These are phyloP conservation scores for Drosophila murphyi DNA, from an alignment of 1,140 invertebrate genomes.

Conservation along the genomic window DNA sequence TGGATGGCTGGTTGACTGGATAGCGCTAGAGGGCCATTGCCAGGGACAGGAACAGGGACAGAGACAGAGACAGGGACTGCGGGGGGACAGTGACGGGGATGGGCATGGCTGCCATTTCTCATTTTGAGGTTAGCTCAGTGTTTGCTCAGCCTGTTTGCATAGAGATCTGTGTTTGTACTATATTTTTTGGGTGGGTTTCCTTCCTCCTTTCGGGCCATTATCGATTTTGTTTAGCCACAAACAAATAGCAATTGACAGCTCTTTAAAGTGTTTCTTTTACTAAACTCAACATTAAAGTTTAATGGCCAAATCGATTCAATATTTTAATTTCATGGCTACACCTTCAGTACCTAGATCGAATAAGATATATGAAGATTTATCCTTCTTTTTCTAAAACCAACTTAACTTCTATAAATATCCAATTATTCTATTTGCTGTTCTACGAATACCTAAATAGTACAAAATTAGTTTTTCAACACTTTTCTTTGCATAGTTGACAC, in stretches of 20 bases:
- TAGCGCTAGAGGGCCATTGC: slow-evolving; percentile 14
- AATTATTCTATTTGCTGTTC: no score
- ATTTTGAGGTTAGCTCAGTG: slow-evolving; percentile 41
- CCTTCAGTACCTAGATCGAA: no score
- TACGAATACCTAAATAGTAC: no score
- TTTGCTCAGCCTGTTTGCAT: slow-evolving; percentile 53
- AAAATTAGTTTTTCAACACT: no score
- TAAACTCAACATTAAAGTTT: neutral
- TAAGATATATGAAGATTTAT: no score
- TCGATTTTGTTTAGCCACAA: slow-evolving; percentile 45
- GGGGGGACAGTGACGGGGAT: slow-evolving; percentile 5
- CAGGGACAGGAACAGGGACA: neutral
- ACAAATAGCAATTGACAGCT: slow-evolving; percentile 7
- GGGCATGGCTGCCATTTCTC: slow-evolving; percentile 45
- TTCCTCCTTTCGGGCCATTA: slow-evolving; percentile 22
- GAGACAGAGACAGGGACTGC: neutral
- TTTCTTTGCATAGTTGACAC: no score
- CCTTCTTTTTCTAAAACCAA: no score
- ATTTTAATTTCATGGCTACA: no score
- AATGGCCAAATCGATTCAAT: neutral
- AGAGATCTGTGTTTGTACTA: slow-evolving; percentile 39
- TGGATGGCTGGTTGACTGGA: slow-evolving; percentile 27
- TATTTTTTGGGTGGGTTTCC: slow-evolving; percentile 24
- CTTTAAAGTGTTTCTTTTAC: slow-evolving; percentile 8
- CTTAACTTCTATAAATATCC: no score